Evolutionary conservation across 2,113 vertebrate species (phyloP), one percentile per base, ranked within the genome.

Genomic region (Erythrocercus mccallii): DNA sequence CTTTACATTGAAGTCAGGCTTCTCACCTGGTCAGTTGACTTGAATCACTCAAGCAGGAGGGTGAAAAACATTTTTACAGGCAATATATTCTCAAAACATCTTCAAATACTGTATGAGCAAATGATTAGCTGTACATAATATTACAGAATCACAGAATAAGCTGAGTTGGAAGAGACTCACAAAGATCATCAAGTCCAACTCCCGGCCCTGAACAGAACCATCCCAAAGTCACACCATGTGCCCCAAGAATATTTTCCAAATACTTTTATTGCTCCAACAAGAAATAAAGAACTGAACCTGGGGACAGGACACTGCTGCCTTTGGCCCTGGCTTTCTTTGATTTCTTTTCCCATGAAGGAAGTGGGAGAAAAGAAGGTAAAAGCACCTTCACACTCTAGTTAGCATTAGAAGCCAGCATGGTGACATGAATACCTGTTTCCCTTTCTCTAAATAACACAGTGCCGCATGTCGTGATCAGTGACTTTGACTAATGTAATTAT

Each of bases 401-500:
- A 33, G 68, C 5, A 0, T 53, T 80, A 85, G 81, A 76, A 96
- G 35, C 37, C 68, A 42, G 37, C 20, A 64, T 92, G 72, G 37
- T 94, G 92, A 92, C 0, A 17, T 78, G 73, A 86, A 79, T 88
- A 90, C 80, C 91, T 96, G 82, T 72, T 88, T 95, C 56, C 5
- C 60, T 86, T 94, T 90, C 88, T 92, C 69, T 86, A 92, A 96
- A 94, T 94, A 92, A 88, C 53, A 92, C 44, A 42, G 7, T 86
- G 61, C 54, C 0, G 0, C 53, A n/a, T 76, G 90, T 84, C 85
- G 25, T 78, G 48, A 95, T 92, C 72, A 81, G 69, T 92, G 85
- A 88, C 70, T 94, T 92, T 86, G 64, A 88, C 86, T 96, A 92
- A 94, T 84, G 90, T 64, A 95, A 96, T 92, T 96, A 95, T 90